These are phyloP conservation scores for Melanerpes aurifrons DNA, from an alignment of 2,113 vertebrate species.

Conservation along the genomic window DNA sequence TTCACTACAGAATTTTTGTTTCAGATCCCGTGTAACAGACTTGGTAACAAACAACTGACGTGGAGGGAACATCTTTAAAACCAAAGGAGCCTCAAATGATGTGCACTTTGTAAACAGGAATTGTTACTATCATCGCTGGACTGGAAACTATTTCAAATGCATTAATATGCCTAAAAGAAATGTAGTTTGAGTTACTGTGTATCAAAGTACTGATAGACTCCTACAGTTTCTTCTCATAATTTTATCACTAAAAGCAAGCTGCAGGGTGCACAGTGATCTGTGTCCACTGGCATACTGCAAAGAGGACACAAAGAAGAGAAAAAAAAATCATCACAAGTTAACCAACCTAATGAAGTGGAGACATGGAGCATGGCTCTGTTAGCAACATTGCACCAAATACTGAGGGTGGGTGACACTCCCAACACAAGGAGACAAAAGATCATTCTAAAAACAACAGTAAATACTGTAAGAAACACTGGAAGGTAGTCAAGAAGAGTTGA, in stretches of 20 bases:
- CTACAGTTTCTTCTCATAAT: not conserved
- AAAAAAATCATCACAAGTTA: not conserved
- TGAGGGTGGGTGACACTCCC: no score
- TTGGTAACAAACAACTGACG: not conserved
- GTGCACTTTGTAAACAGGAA: not conserved
- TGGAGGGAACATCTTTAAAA: not conserved
- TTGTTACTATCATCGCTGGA: not conserved
- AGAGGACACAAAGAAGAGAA: not conserved
- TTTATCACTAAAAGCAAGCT: not conserved
- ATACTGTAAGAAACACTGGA: not conserved
- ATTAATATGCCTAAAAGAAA: not conserved
- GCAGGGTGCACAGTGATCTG: rapidly evolving
- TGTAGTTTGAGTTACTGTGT: not conserved
- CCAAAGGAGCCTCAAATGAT: not conserved
- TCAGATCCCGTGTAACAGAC: not conserved
- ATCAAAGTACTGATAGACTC: not conserved
- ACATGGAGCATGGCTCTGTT: rapidly evolving
- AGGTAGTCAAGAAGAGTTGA: not conserved
- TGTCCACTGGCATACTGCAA: not conserved
- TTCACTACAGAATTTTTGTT: not conserved
- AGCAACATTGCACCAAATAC: not conserved
- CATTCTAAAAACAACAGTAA: not conserved
- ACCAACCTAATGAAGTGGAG: not conserved
- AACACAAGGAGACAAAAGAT: not conserved
- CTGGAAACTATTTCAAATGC: not conserved